phyloP scores from a whole-genome alignment of 1,140 invertebrate species.

The Drosophila elegans region DNA sequence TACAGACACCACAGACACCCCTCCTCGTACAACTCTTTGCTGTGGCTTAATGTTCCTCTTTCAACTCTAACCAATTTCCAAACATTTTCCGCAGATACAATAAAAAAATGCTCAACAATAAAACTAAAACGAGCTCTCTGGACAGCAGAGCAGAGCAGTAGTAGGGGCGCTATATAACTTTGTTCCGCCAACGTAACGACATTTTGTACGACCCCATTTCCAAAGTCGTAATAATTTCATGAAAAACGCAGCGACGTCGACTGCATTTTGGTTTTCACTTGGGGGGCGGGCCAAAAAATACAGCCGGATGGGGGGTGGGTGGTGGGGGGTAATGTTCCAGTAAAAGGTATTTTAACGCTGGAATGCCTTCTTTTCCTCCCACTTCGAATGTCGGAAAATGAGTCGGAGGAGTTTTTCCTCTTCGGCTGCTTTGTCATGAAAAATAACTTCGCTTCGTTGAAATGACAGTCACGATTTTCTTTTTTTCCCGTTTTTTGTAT shows the following conservation, averaged over 20 bases:
- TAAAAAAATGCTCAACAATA: constrained; percentile 69
- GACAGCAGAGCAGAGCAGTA: background rate
- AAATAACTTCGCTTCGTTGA: constrained; percentile 82
- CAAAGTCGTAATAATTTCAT: constrained; percentile 83
- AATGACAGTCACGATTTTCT: constrained; percentile 79
- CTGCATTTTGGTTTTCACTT: constrained; percentile 48
- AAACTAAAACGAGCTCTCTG: constrained; percentile 48
- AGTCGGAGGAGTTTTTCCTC: constrained; percentile 53
- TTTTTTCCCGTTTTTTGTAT: constrained; percentile 26
- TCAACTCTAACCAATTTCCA: constrained; percentile 54
- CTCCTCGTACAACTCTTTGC: background rate
- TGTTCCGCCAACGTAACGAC: constrained; percentile 68
- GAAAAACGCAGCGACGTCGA: constrained; percentile 70
- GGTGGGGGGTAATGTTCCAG: constrained; percentile 62
- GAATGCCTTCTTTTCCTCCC: constrained; percentile 42
- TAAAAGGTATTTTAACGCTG: constrained; percentile 82
- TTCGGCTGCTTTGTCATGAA: constrained; percentile 77
- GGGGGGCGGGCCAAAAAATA: background rate
- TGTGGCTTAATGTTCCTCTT: constrained; percentile 7
- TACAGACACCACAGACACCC: background rate
- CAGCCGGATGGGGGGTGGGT: too few relatives aligned
- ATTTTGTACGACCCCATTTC: constrained; percentile 79
- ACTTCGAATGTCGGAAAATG: constrained; percentile 18
- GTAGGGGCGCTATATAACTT: constrained; percentile 21
- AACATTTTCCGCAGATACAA: constrained; percentile 58